phyloP scores from a whole-genome alignment of 2,888 invertebrate genomes.

The Hypolimnas misippus region DNA sequence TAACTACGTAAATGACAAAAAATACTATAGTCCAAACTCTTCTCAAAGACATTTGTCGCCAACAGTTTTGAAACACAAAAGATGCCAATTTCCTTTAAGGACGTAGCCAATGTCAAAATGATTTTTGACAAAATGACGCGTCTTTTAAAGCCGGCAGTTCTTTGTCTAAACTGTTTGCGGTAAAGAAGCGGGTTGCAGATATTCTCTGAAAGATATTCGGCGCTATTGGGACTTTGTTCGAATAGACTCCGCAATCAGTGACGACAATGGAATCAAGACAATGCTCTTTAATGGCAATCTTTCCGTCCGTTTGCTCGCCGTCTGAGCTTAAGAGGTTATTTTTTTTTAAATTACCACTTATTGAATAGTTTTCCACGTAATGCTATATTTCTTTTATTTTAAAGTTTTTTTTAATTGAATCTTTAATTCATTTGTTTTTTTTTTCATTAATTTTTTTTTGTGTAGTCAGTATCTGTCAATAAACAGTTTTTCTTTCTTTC shows the following conservation, averaged over 20 bases:
- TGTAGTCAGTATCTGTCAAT: no score
- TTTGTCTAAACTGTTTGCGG: background rate
- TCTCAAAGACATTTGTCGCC: background rate
- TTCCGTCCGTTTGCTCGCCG: slow-evolving; percentile 17
- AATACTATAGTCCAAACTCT: slow-evolving; percentile 7
- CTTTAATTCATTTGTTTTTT: no score
- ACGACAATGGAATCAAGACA: slow-evolving; percentile 29
- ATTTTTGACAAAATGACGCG: background rate
- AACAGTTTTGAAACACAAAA: no score
- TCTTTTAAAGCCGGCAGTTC: no score
- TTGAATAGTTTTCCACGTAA: background rate
- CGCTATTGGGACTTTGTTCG: slow-evolving; percentile 32
- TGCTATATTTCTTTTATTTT: no score
- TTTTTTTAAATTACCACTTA: slow-evolving; percentile 5
- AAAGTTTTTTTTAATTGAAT: no score
- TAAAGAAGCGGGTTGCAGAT: slow-evolving; percentile 8
- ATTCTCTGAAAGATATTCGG: slow-evolving; percentile 26
- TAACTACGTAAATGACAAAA: no score
- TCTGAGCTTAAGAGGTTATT: background rate
- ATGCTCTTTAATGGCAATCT: slow-evolving; percentile 30
- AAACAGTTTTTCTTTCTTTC: no score
- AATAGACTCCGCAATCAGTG: slow-evolving; percentile 29
- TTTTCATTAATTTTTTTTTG: no score
- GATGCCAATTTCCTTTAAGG: no score
- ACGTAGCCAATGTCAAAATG: no score